Evolutionary conservation across 2,888 invertebrate species (phyloP).

Genomic region (Apoda limacodes): DNA sequence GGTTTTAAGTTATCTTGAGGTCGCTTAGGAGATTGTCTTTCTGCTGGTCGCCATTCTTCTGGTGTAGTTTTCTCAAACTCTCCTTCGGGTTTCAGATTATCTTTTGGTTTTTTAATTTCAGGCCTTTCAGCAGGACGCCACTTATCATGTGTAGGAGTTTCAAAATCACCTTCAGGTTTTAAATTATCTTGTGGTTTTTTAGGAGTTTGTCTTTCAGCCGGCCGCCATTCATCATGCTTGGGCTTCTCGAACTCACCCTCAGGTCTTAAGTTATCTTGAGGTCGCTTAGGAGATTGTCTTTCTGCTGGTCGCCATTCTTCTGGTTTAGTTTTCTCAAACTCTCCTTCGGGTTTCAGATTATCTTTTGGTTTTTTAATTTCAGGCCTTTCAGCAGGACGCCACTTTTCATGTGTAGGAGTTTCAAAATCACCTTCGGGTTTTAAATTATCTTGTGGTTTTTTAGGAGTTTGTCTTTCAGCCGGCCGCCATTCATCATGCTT

Average conservation of each 20-base stretch:
- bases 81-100: constrained; percentile 68
- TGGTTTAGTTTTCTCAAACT: constrained; percentile 29
- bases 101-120: constrained; percentile 49
- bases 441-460: constrained; percentile 62
- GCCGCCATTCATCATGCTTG: constrained; percentile 45
- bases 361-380: constrained; percentile 62
- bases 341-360: constrained; percentile 33
- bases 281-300: constrained; percentile 54
- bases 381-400: constrained; percentile 57
- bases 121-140: constrained; percentile 49
- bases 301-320: constrained; percentile 42
- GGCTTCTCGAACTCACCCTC: constrained; percentile 33
- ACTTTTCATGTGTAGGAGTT: constrained; percentile 39
- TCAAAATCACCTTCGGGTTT: constrained; percentile 66
- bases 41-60: constrained; percentile 37
- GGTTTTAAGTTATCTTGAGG: constrained; percentile 62
- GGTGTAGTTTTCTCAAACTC: constrained; percentile 53
- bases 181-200: constrained; percentile 64
- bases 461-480: constrained; percentile 46
- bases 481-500: constrained; percentile 59
- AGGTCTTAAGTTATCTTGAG: constrained; percentile 52
- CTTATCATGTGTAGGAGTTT: constrained; percentile 40
- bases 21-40: too few species aligned
- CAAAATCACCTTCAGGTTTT: constrained; percentile 68
- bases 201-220: constrained; percentile 45